Conservation (phyloP, 2,888 invertebrate species). For the Pinctada fucata region DNA sequence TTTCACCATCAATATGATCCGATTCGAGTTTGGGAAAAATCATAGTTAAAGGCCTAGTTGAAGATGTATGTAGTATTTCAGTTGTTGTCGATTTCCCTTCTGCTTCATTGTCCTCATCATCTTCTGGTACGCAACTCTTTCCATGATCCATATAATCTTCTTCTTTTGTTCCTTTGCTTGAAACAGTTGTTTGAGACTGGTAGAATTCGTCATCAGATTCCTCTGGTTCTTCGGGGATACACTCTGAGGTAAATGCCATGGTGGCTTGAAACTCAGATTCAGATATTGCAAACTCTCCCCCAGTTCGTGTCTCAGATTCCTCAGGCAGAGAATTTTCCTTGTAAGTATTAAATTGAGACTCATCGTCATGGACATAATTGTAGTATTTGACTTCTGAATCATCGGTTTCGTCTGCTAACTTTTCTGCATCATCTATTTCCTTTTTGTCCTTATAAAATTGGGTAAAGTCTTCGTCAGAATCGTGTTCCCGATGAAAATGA, state of each 20-base stretch:
- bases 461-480: conserved; percentile 55
- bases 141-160: background rate
- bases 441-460: conserved; percentile 33
- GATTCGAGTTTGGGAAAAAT: conserved; percentile 22
- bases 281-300: conserved; percentile 8
- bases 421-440: conserved; percentile 31
- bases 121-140: conserved; percentile 51
- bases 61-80: conserved; percentile 26
- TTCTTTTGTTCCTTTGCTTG: too few species aligned
- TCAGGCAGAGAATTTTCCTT: conserved; percentile 1
- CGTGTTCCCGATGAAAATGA: conserved; percentile 77
- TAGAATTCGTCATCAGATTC: conserved; percentile 13
- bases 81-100: conserved; percentile 27
- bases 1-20: conserved; percentile 23
- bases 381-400: background rate
- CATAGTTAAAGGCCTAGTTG: conserved; percentile 36
- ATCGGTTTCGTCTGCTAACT: conserved; percentile 1
- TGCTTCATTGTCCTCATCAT: conserved; percentile 58
- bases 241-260: conserved; percentile 26
- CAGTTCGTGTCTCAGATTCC: background rate
- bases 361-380: background rate
- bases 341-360: background rate
- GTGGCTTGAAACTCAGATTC: conserved; percentile 17
- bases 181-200: background rate
- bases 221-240: conserved; percentile 45